Base-by-base conservation (phyloP, 2,888 invertebrate genomes). In the Athripsodes cinereus region DNA sequence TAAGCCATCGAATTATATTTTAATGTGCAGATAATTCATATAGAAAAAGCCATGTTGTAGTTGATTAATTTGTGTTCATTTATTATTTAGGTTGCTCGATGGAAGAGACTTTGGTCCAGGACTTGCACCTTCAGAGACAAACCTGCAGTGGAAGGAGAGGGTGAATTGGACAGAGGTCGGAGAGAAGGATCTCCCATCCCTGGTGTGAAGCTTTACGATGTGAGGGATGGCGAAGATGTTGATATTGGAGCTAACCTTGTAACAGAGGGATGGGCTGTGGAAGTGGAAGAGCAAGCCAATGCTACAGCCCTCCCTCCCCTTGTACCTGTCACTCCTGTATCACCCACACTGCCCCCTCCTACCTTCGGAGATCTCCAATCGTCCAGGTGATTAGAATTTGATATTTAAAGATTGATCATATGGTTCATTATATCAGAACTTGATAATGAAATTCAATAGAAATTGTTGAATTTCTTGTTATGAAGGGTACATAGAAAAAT, bases 31-130 rank as follows among this genome's bases (percentile, higher is more conserved):
- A n/a, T n/a, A n/a, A n/a, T n/a, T n/a, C n/a, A n/a, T n/a, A n/a
- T n/a, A n/a, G n/a, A n/a, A n/a, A n/a, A n/a, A n/a, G n/a, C n/a
- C n/a, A n/a, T n/a, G n/a, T n/a, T n/a, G n/a, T n/a, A n/a, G n/a
- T n/a, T 31, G 6, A 11, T 8, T 6, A 31, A 31, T 31, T 31
- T 40, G 40, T 40, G 3, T 16, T 8, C 13, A 8, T 10, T n/a
- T 20, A 18, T 20, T 20, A 2, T 46, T 47, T 65, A 73, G 80
- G 83, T 86, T 52, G 88, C 87, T 0, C 83, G 88, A 66, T 95
- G 94, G 94, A 88, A 88, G 69, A 79, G 86, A 2, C 69, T 95
- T 1, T 81, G 86, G 53, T 90, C 92, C 0, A 83, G 84, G 66
- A 87, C 91, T 18, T 84, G 86, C 56, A 83, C 86, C 1, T 92